A percentile compares a stretch with the other conserved stretches of the same genome.
Conservation (phyloP, 1,140 invertebrate species). For the Matsumurasca onukii region DNA sequence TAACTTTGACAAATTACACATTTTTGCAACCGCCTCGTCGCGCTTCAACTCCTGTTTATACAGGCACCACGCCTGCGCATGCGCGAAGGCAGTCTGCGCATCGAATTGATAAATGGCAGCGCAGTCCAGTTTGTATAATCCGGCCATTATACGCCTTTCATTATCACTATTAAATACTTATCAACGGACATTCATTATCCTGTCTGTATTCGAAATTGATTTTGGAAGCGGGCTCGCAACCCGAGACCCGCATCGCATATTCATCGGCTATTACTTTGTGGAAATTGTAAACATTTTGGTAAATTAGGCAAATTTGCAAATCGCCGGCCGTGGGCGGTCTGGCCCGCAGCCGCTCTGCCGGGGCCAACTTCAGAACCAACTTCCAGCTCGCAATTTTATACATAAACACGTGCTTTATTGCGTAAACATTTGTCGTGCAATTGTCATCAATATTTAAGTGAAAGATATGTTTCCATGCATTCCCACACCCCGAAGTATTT, state of each 20-base stretch:
- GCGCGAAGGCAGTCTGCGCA: neutral
- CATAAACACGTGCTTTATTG: no score
- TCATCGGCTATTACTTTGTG: constrained; percentile 15
- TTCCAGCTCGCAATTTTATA: no score
- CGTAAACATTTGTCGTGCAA: neutral
- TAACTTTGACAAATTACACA: no score
- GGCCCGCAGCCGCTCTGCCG: no score
- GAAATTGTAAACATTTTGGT: constrained; percentile 21
- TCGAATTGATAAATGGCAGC: constrained; percentile 5
- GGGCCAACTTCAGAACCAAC: no score
- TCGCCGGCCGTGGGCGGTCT: neutral
- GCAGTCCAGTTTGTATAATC: neutral
- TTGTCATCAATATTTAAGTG: no score
- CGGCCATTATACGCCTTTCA: neutral
- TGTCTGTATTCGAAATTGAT: constrained; percentile 18
- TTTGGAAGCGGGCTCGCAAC: constrained; percentile 1
- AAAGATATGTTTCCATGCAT: no score
- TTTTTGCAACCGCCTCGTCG: no score
- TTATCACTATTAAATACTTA: constrained; percentile 19
- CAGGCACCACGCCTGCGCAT: neutral
- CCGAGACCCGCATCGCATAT: constrained; percentile 1
- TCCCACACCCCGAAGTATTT: no score
- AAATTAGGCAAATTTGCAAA: neutral
- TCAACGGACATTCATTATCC: constrained; percentile 6
- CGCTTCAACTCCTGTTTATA: no score